Evolutionary conservation across 2,888 invertebrate genomes (phyloP).

Genomic region (Selenia dentaria): DNA sequence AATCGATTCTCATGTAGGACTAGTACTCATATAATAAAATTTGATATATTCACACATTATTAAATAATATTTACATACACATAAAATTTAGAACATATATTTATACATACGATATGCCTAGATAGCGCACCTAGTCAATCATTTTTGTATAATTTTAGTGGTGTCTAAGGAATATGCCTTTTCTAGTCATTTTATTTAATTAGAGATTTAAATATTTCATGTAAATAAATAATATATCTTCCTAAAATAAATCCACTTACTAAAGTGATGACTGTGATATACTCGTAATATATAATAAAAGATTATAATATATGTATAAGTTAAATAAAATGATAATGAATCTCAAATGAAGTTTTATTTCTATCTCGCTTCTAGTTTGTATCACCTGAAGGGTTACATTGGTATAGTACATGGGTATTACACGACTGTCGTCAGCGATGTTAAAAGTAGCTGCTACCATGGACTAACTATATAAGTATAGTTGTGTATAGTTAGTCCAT

Average conservation of each 20-base stretch:
- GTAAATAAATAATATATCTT: conserved; percentile 34
- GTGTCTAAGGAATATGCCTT: conserved; percentile 10
- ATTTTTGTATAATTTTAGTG: conserved; percentile 31
- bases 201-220: conserved; percentile 30
- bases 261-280: conserved; percentile 84
- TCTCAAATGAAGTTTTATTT: conserved; percentile 38
- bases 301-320: conserved; percentile 65
- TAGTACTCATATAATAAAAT: conserved; percentile 22
- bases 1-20: no score
- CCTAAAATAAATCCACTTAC: conserved; percentile 72
- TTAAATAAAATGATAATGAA: conserved; percentile 57
- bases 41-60: conserved; percentile 19
- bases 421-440: no score
- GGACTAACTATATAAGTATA: no score
- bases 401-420: no score
- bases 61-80: conserved; percentile 19
- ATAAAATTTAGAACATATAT: conserved; percentile 8
- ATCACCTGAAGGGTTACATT: no score
- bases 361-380: no score
- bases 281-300: conserved; percentile 63
- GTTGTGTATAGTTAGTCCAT: no score
- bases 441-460: no score
- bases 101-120: conserved; percentile 20
- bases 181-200: conserved; percentile 35
- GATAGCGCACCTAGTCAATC: conserved; percentile 37